Percentiles rank a stretch among this genome's conserved stretches.
Conservation (phyloP, 2,888 invertebrate genomes). For the Eristalis tenax region DNA sequence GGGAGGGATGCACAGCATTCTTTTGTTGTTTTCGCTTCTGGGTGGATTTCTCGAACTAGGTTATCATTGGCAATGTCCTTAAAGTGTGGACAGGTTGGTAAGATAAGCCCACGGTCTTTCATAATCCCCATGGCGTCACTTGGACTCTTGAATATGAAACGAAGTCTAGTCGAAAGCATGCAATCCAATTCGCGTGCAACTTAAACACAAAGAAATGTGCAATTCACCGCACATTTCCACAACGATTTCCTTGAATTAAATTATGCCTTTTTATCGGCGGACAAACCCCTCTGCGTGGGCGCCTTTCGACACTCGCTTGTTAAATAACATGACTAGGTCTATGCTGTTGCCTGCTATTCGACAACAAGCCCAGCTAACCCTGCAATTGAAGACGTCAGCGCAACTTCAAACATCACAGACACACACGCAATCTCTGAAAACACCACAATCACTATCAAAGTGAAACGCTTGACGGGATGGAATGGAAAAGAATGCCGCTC, state of each 20-base stretch:
- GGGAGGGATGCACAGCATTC: background rate
- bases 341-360: constrained; percentile 11
- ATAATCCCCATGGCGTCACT: background rate
- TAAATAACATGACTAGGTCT: constrained; percentile 58
- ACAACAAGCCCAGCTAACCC: constrained; percentile 25
- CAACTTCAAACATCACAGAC: background rate
- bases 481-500: constrained; percentile 33
- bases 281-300: constrained; percentile 56
- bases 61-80: background rate
- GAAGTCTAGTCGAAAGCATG: background rate
- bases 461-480: too few relatives aligned
- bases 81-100: background rate
- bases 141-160: background rate
- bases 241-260: constrained; percentile 47
- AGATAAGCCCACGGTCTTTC: background rate
- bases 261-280: constrained; percentile 29
- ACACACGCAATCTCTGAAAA: constrained; percentile 63
- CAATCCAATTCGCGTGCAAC: constrained; percentile 24
- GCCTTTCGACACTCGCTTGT: constrained; percentile 60
- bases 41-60: background rate
- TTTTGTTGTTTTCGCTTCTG: background rate
- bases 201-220: constrained; percentile 24
- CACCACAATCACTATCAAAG: background rate
- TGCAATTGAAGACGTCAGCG: constrained; percentile 62
- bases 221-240: constrained; percentile 55